Evolutionary conservation across 2,113 vertebrate genomes (phyloP), one percentile per base, ranked within the genome.

Genomic region (Hippocampus abdominalis): DNA sequence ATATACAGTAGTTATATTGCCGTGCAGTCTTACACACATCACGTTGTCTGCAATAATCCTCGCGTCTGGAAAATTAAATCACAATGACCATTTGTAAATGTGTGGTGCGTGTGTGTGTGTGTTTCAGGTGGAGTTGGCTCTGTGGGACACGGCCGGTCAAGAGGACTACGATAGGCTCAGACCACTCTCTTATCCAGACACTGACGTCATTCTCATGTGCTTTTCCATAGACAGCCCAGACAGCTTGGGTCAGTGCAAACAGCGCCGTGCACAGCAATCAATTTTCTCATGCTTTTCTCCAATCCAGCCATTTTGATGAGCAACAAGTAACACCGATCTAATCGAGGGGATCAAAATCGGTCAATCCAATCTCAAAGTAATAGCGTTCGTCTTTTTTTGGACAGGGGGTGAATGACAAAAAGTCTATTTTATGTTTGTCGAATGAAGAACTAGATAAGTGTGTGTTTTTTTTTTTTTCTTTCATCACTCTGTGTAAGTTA

Each of bases 161-260:
- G 92, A 94, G 81, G 93, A 94, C 84, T 94, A 94, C 12, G 92
- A 94, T 86, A 85, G 93, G 68, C 91, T 93, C 70, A 87, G 93
- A 44, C 93, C 93, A 51, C 91, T 94, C 65, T 94, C 93, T 65
- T 93, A 94, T 74, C 93, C 93, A 74, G 93, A 94, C 87, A 94
- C 93, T 66, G 92, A 94, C 25, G 92, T 94, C 81, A 93, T 93
- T 72, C 91, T 94, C 79, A 92, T 94, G 92, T 94, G 93, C 80
- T 93, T 94, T 84, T 94, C 93, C 64, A 91, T 94, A 78, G 93
- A 93, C 89, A 93, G 91, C 76, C 93, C 93, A 20, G 93, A 94
- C 91, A 99, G 96, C 88, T 93, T 99, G 42, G 97, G 97, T 98
- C 88, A 89, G 93, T 65, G 29, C 29, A 60, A 27, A 29, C 12